Percentiles rank a stretch among this genome's conserved stretches.
These are phyloP conservation scores for Cichlasoma orientale DNA, from an alignment of 2,797 vertebrate species.

Conservation along the genomic window DNA sequence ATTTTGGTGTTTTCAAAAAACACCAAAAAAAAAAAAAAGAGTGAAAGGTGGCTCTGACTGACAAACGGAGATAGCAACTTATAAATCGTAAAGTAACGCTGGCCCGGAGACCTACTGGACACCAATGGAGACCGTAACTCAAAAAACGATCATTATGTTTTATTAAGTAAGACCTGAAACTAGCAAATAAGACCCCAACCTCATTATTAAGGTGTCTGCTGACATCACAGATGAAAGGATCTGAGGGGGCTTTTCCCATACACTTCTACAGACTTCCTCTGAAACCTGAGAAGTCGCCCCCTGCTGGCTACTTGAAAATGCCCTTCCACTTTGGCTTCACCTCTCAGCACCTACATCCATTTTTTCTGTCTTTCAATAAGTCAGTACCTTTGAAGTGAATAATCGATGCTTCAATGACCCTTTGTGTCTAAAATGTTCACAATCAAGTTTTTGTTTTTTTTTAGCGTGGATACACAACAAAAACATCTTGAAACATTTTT, in stretches of 20 bases:
- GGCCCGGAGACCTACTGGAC: background rate
- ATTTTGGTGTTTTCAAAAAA: background rate
- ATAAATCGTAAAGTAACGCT: background rate
- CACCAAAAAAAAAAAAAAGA: background rate
- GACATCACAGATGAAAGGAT: too few relatives aligned
- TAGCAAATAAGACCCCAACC: fast-evolving
- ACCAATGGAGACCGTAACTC: background rate
- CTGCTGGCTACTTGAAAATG: background rate
- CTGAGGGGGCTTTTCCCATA: background rate
- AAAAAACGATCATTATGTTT: background rate
- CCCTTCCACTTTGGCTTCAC: background rate
- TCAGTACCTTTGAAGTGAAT: background rate
- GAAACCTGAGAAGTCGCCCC: background rate
- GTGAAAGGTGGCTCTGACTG: background rate
- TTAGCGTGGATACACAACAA: background rate
- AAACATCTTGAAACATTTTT: background rate
- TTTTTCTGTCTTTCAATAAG: background rate
- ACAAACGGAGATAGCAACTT: fast-evolving
- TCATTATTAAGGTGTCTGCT: background rate
- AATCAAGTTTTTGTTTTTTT: background rate
- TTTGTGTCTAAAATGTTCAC: background rate
- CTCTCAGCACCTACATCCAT: background rate
- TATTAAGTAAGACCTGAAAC: background rate
- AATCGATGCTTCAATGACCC: background rate
- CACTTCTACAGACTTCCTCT: background rate